Conservation (phyloP, 2,113 vertebrate species). For the Colius striatus region DNA sequence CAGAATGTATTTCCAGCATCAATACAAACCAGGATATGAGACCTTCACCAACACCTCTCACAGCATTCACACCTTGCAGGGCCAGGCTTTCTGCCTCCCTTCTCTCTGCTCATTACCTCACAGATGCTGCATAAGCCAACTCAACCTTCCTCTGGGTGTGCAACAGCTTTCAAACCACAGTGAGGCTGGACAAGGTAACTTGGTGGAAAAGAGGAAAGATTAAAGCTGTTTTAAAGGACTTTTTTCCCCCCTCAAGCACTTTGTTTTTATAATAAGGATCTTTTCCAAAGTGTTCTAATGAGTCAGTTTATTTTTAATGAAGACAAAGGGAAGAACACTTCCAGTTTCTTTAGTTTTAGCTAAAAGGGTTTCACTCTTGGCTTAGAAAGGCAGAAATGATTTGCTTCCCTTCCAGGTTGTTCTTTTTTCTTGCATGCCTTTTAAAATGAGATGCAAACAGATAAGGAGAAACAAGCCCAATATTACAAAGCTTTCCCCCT, state of each 20-base stretch:
- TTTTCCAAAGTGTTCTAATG: not conserved
- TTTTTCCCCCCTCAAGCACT: rapidly evolving
- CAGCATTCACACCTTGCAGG: rapidly evolving
- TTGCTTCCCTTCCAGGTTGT: not conserved
- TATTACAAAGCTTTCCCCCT: not conserved
- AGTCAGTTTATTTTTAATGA: not conserved
- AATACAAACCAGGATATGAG: not conserved
- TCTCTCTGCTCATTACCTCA: too few species aligned
- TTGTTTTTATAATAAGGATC: rapidly evolving
- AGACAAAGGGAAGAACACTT: not conserved
- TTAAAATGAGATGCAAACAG: not conserved
- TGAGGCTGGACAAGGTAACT: rapidly evolving
- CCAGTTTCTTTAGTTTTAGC: not conserved
- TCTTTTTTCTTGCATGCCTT: not conserved
- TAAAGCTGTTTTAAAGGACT: not conserved
- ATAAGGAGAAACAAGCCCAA: not conserved
- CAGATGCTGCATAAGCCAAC: too few species aligned
- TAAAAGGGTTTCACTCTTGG: not conserved
- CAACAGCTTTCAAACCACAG: not conserved
- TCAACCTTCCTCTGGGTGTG: not conserved
- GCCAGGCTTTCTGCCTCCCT: not conserved
- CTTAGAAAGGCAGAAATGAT: not conserved
- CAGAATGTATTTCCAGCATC: not conserved
- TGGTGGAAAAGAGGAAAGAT: not conserved
- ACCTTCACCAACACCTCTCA: rapidly evolving